Base-by-base conservation (phyloP, 2,113 vertebrate species). In the Theristicus caerulescens region DNA sequence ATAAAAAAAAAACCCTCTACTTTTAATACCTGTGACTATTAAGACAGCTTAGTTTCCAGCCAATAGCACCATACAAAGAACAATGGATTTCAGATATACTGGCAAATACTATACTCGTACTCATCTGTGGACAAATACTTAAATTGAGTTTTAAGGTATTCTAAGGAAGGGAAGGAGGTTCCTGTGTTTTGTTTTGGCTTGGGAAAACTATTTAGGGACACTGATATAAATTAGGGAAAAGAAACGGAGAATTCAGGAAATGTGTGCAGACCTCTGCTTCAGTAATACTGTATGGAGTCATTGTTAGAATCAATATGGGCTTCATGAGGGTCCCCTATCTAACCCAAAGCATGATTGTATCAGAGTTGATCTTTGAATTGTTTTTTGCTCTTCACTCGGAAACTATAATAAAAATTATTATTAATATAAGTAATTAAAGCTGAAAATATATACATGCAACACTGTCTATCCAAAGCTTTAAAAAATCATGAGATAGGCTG, bases 1-100 rank as follows among this genome's bases (percentile, higher is more conserved):
- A 8, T 26, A 32, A 73, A 31, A 49, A 40, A 13, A 51, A 29
- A 7, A 6, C 49, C 7, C 54, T 86, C 16, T 13, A 5, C 52
- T 90, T 90, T 89, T 88, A 92, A 61, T 81, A 92, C 61, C 65
- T 88, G 36, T 84, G 65, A 44, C 82, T 88, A 61, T 96, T 94
- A 93, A 82, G 54, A 21, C 11, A 51, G 32, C 77, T 88, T 78
- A 80, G n/a, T 95, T 93, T 86, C 29, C 38, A 85, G 15, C 36
- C 18, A 21, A 42, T 17, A 58, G 32, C 65, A 76, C 62, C 55
- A 19, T 42, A 36, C 34, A 85, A 81, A 80, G 16, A 40, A n/a
- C 10, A 87, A 76, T 65, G 58, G 21, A 66, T 94, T 86, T 87
- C 38, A 77, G 51, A 34, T 72, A 69, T 24, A 9, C 7, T 49